A percentile compares a stretch with the other conserved stretches of the same genome.
phyloP scores from a whole-genome alignment of 2,797 vertebrate species.

The Mormyrops attenuatus region DNA sequence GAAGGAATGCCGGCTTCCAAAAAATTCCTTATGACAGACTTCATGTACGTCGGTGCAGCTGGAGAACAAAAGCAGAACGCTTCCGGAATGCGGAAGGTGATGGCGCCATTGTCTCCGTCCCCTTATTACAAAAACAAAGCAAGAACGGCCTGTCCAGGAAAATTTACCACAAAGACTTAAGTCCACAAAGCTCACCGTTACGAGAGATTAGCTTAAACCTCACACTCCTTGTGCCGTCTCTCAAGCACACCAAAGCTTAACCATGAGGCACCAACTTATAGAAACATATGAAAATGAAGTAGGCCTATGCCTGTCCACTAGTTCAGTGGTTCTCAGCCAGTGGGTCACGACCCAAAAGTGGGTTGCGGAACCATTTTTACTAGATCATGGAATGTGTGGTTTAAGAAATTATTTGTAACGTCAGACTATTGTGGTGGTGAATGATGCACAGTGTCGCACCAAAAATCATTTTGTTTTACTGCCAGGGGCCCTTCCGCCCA shows the following conservation, averaged over 20 bases:
- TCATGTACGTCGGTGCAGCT: slow-evolving; percentile 43
- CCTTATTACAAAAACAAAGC: slow-evolving; percentile 34
- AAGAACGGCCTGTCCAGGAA: neutral
- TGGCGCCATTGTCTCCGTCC: slow-evolving; percentile 1
- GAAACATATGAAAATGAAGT: neutral
- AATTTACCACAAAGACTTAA: neutral
- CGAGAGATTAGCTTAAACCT: neutral
- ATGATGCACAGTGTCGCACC: neutral
- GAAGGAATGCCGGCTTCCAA: slow-evolving; percentile 25
- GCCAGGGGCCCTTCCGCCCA: neutral
- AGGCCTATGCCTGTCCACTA: neutral
- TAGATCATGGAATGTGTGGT: neutral
- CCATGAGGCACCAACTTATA: neutral
- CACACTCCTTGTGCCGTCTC: neutral
- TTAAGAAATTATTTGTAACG: neutral
- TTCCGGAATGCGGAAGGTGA: slow-evolving; percentile 36
- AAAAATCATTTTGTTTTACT: neutral
- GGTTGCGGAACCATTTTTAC: neutral
- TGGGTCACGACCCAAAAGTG: neutral
- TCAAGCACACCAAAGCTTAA: neutral
- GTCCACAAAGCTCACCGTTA: neutral
- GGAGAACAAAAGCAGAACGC: slow-evolving; percentile 36
- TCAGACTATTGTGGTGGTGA: neutral
- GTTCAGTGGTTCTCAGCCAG: neutral
- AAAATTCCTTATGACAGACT: slow-evolving; percentile 28